These are phyloP conservation scores for Andrena marginata DNA, from an alignment of 2,888 invertebrate species.

Conservation along the genomic window DNA sequence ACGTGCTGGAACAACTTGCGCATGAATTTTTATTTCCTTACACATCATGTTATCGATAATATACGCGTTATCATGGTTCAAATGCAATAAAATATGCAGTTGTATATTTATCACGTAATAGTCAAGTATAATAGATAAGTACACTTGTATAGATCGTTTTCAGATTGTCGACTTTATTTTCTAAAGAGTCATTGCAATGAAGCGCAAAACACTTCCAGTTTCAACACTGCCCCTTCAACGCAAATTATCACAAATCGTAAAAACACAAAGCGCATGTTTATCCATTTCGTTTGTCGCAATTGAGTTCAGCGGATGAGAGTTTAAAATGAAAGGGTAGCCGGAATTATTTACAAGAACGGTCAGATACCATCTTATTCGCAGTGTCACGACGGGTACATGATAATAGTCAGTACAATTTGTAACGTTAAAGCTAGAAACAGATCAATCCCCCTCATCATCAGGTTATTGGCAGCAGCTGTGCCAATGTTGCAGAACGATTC, in stretches of 20 bases:
- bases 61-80: too few species aligned
- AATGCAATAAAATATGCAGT: too few species aligned
- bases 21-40: too few species aligned
- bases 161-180: background rate
- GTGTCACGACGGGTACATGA: constrained; percentile 81
- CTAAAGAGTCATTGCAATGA: background rate
- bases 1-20: too few species aligned
- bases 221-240: background rate
- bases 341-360: constrained; percentile 37
- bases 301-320: background rate
- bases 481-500: constrained; percentile 92
- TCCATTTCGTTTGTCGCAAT: background rate
- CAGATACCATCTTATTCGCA: constrained; percentile 69
- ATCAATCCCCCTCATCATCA: constrained; percentile 74
- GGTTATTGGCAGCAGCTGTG: constrained; percentile 84
- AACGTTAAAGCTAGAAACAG: constrained; percentile 79
- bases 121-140: background rate
- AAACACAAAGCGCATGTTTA: background rate
- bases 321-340: background rate
- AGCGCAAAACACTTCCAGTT: background rate
- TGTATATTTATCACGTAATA: background rate
- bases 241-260: background rate
- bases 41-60: too few species aligned
- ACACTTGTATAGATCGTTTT: background rate
- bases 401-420: constrained; percentile 79